phyloP scores from a whole-genome alignment of 2,888 invertebrate genomes.

The Serrognathus titanus region DNA sequence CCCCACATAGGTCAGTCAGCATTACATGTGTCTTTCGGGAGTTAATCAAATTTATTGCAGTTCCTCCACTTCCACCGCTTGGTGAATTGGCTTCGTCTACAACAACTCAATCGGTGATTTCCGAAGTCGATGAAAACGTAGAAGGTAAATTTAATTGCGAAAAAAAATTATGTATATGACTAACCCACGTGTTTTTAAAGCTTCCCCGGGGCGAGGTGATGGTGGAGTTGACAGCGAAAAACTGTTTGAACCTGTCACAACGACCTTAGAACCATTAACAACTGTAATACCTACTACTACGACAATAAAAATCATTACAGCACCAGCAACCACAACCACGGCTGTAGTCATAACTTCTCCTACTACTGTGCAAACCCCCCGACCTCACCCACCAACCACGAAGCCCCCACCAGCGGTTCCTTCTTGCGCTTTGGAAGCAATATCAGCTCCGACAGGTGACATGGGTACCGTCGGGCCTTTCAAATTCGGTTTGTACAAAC shows the following conservation, averaged over 20 bases:
- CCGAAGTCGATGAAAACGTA: background rate
- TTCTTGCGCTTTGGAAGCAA: constrained; percentile 55
- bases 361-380: too few relatives aligned
- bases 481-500: constrained; percentile 57
- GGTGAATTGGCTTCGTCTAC: constrained; percentile 13
- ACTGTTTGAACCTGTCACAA: constrained; percentile 1
- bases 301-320: background rate
- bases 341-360: background rate
- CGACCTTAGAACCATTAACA: background rate
- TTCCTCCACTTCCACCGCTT: constrained; percentile 38
- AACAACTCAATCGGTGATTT: background rate
- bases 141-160: constrained; percentile 6
- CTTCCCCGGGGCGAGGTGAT: constrained; percentile 36
- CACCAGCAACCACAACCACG: background rate
- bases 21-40: background rate
- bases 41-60: constrained; percentile 22
- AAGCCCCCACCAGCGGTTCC: constrained; percentile 23
- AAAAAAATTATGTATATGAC: too few relatives aligned
- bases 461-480: constrained; percentile 56
- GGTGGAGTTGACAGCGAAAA: constrained; percentile 33
- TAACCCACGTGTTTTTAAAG: constrained; percentile 1
- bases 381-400: background rate
- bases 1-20: background rate
- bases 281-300: background rate
- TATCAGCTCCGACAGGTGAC: constrained; percentile 49